Evolutionary conservation across 2,888 invertebrate genomes (phyloP), one percentile per base, ranked within the genome.

Genomic region (Mactromeris polynyma): DNA sequence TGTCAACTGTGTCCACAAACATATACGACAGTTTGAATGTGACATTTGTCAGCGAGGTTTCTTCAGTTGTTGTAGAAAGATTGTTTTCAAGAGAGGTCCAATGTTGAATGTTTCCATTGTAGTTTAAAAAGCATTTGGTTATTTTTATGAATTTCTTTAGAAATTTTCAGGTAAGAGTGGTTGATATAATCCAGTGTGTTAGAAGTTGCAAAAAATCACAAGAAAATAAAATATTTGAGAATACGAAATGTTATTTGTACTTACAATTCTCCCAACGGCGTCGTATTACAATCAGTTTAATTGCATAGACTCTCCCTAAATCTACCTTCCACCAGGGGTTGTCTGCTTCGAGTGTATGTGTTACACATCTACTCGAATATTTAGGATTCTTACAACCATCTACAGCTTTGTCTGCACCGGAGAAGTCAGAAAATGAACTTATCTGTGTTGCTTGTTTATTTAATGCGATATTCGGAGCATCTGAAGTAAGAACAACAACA

Each of bases 301-400:
- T 86, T 0, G 85, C 84, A 40, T 89, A 89, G 0, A 77, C 58
- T 7, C 26, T 46, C 6, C 82, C 91, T 7, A 91, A 79, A 54
- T 91, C 91, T 6, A 91, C 84, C 51, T 89, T 83, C 90, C 90
- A 91, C 91, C 91, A 91, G 0, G 91, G 89, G 7, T 81, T 46
- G 14, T 33, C 14, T 4, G 84, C 89, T 21, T 40, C 64, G 0
- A 46, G 6, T 11, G 90, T 90, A 69, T 90, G 90, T 14, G 85
- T 80, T 26, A 87, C 58, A 77, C 87, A 90, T 38, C 79, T 31
- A 46, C 80, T 87, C 2, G 0, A 14, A 19, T 73, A 83, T 0
- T 7, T 36, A 36, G 26, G 38, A 36, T 42, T 46, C 9, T 31
- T 42, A 64, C 87, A 87, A 0, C 87, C 90, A 51, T 87, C 89